A percentile compares a stretch with the other conserved stretches of the same genome.
phyloP scores from a whole-genome alignment of 2,797 vertebrate genomes.

The Poeciliopsis turneri region DNA sequence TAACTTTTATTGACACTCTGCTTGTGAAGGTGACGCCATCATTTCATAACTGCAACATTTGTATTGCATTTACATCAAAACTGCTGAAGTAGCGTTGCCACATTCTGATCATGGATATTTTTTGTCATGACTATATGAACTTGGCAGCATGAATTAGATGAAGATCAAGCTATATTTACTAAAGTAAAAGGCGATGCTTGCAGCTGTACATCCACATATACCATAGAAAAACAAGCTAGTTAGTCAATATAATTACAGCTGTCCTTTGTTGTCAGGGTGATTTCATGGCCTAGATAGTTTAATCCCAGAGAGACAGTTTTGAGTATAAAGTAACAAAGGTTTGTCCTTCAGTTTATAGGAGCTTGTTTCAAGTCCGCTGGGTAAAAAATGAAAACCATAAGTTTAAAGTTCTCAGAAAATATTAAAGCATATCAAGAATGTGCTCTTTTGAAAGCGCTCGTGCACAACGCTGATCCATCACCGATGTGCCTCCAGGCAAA shows the following conservation, averaged over 20 bases:
- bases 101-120: not conserved
- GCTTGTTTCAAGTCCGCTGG: not conserved
- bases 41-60: not conserved
- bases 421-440: not conserved
- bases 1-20: not conserved
- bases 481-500: conserved; percentile 10
- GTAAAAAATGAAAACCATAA: not conserved
- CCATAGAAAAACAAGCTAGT: not conserved
- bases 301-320: not conserved
- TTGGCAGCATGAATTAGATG: not conserved
- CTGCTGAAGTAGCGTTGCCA: not conserved
- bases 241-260: not conserved
- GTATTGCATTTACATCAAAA: not conserved
- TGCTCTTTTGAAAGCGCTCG: not conserved
- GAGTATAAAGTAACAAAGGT: not conserved
- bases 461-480: not conserved
- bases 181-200: not conserved
- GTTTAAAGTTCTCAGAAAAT: not conserved
- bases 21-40: not conserved
- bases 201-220: not conserved
- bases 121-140: not conserved
- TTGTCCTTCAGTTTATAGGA: not conserved
- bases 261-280: not conserved
- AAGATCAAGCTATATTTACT: not conserved
- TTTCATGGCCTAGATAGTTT: not conserved